Conservation (phyloP, 1,140 invertebrate species). For the Anadara kagoshimensis region DNA sequence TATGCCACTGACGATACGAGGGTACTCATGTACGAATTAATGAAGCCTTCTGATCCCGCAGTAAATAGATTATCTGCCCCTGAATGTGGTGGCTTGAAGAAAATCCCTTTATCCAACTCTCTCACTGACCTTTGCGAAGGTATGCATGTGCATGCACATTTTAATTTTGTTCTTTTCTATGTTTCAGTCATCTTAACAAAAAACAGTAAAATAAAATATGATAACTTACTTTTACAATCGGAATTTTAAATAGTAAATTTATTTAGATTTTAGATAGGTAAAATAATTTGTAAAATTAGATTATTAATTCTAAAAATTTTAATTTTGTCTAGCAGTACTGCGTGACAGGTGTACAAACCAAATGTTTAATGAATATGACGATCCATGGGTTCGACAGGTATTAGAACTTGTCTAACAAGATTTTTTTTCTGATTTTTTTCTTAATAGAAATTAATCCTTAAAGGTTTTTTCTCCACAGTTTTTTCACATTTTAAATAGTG, state of each 20-base stretch:
- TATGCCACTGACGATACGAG: slow-evolving; percentile 79
- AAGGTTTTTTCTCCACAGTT: too few relatives aligned
- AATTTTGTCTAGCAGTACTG: too few relatives aligned
- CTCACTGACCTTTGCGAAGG: slow-evolving; percentile 95
- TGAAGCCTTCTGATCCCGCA: slow-evolving; percentile 70
- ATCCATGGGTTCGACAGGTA: too few relatives aligned
- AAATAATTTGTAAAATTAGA: not conserved
- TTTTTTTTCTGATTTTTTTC: too few relatives aligned
- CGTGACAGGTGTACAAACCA: too few relatives aligned
- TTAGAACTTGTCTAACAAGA: too few relatives aligned
- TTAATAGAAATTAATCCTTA: too few relatives aligned
- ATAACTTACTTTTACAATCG: not conserved
- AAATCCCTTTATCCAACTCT: slow-evolving; percentile 91
- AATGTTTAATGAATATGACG: too few relatives aligned
- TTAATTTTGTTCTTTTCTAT: slow-evolving; percentile 6
- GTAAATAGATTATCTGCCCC: slow-evolving; percentile 76
- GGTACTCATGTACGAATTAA: slow-evolving; percentile 91
- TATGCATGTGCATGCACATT: slow-evolving; percentile 76
- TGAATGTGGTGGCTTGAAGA: slow-evolving; percentile 79
- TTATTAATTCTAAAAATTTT: too few relatives aligned
- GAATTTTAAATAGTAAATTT: not conserved
- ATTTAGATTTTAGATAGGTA: not conserved
- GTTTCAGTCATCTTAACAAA: not conserved
- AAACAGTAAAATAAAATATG: not conserved
- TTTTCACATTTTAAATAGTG: too few relatives aligned